A percentile compares a stretch with the other conserved stretches of the same genome.
Conservation (phyloP, 2,797 vertebrate species). For the Enteromius radiatus region DNA sequence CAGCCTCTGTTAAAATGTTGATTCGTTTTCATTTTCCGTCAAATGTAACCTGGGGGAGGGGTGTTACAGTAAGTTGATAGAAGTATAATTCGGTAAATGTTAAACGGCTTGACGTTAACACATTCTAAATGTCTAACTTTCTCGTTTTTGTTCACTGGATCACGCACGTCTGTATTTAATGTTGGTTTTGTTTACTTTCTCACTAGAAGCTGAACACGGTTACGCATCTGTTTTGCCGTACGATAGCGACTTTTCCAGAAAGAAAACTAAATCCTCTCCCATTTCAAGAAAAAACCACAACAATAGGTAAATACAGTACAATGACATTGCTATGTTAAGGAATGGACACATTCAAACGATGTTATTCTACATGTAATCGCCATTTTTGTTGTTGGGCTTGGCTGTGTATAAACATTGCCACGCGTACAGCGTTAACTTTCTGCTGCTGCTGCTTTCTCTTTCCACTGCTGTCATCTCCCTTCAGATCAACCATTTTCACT, state of each 20-base stretch:
- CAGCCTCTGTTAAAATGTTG: background rate
- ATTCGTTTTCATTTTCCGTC: background rate
- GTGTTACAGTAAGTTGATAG: constrained; percentile 4
- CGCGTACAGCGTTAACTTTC: constrained; percentile 88
- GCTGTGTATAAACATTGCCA: constrained; percentile 91
- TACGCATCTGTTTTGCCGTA: constrained; percentile 97
- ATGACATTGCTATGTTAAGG: background rate
- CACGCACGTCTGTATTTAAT: constrained; percentile 48
- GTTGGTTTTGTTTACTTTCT: constrained; percentile 63
- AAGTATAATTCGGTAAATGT: background rate
- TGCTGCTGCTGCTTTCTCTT: constrained; percentile 58
- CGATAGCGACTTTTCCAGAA: constrained; percentile 91
- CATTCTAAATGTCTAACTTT: constrained; percentile 30
- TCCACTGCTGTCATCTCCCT: constrained; percentile 32
- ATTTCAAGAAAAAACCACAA: constrained; percentile 92
- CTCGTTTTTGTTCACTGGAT: background rate
- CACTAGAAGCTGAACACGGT: constrained; percentile 95
- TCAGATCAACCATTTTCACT: background rate
- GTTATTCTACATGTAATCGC: constrained; percentile 68
- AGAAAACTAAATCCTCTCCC: constrained; percentile 93
- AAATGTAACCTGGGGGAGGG: background rate
- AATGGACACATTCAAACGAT: constrained; percentile 9
- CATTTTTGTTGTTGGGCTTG: constrained; percentile 84
- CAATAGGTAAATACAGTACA: constrained; percentile 86
- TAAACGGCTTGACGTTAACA: background rate